Evolutionary conservation across 35 echinoderm and acorn worm genomes (phyloP), one percentile per base, ranked within the genome.

Genomic region (Apostichopus parvimensis): DNA sequence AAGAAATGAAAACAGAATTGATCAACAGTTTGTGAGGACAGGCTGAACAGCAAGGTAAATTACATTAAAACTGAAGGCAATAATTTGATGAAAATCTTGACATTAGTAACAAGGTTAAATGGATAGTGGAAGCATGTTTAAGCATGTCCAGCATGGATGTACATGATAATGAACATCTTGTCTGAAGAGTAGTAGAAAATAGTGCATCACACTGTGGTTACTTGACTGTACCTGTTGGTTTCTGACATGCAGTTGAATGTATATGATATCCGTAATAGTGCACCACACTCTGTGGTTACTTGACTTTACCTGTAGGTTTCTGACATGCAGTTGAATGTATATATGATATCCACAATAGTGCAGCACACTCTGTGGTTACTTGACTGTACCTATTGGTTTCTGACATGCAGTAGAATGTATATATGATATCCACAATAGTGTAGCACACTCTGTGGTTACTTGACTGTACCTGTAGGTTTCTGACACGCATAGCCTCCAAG

Each of bases 401-500:
- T 91, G 5, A 76, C 89, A 91, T 53, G 56, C 89, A 59, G 34
- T 45, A 4, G 34, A 45, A 45, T 45, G 24, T 25, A 25, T 25
- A 25, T 25, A 45, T 45, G 20, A 11, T 78, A 9, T 78, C 9
- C 17, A 78, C 17, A 78, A 45, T 22, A 23, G 34, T 22, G 20
- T 1, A 78, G 0, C 79, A 82, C 4, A 53, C n/a, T 55, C 25
- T 54, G 34, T 45, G 4, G 79, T 57, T 57, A 5, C 6, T 9
- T 23, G 13, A 8, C 75, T 15, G 14, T 76, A 91, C 89, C 54
- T 79, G 89, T 53, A 20, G 71, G 72, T 15, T 18, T 91, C 73
- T 91, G 5, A 76, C 89, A 91, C 17, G 56, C 89, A 59, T 78
- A 91, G 9, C 89, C 53, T 22, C 34, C 72, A 23, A 91, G 73